Evolutionary conservation across 2,888 invertebrate species (phyloP), one percentile per base, ranked within the genome.

Genomic region (Tetragonisca angustula): DNA sequence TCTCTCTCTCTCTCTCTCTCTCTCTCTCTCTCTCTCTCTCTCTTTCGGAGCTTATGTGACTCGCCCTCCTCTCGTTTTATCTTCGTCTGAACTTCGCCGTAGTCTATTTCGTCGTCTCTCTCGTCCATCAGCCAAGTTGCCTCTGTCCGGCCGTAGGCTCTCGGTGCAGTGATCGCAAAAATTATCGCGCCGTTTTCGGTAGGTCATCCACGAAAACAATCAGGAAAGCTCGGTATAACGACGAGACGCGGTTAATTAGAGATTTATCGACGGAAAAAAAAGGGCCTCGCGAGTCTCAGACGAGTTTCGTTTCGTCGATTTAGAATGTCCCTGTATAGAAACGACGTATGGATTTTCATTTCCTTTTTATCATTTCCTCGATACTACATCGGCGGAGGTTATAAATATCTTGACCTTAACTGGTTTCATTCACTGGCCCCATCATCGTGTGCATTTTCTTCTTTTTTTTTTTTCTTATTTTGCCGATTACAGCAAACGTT

Each of bases 151-250:
- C 77, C 36, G 72, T 52, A 73, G 65, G 68, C 64, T 81, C 76
- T 68, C 69, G 78, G 87, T 86, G 85, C 85, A 87, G 84, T 71
- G 86, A 84, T 87, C 86, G 87, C 89, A 90, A 89, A 91, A 90
- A 91, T 89, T 89, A 90, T 88, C 83, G 81, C 87, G 52, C 86
- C 83, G 79, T 78, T 87, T 83, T 83, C 83, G 83, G 69, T 83
- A 80, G 86, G 85, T 86, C 86, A 86, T 79, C 79, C 75, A 32
- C 77, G 85, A 78, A 85, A 82, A 85, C 83, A 78, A 86, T 86
- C 64, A 43, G 9, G 78, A 27, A 13, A n/a, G 54, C 65, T 50
- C 56, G 74, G 56, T 32, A 36, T 11, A n/a, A 27, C 71, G 32
- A 19, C 70, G 32, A 67, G 75, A 56, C 84, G 80, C 76, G 85